These are phyloP conservation scores for Poeciliopsis occidentalis DNA, from an alignment of 2,113 vertebrate genomes.

Conservation along the genomic window DNA sequence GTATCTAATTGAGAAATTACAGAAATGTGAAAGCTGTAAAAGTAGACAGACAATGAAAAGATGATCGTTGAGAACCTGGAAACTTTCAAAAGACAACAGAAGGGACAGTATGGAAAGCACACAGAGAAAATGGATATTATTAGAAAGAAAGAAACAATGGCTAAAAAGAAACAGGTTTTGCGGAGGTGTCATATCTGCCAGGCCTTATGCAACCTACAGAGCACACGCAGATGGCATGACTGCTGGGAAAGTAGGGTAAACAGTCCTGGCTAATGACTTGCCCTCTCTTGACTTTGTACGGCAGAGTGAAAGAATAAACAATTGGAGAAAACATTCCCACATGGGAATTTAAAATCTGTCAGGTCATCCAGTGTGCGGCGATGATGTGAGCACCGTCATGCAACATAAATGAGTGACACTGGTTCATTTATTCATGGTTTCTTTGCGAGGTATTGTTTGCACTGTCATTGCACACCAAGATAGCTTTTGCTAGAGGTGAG, in stretches of 20 bases:
- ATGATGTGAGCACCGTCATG: slow-evolving; percentile 1
- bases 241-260: slow-evolving; percentile 64
- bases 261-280: slow-evolving; percentile 50
- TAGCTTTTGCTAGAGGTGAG: background rate
- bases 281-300: slow-evolving; percentile 52
- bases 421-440: slow-evolving; percentile 12
- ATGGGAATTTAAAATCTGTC: slow-evolving; percentile 22
- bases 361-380: slow-evolving; percentile 36
- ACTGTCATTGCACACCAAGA: background rate
- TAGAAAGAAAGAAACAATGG: slow-evolving; percentile 50
- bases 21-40: slow-evolving; percentile 2
- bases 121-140: slow-evolving; percentile 14
- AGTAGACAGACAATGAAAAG: background rate
- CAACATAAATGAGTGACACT: slow-evolving; percentile 10
- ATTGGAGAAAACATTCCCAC: slow-evolving; percentile 26
- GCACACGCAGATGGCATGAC: slow-evolving; percentile 63
- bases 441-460: slow-evolving; percentile 24
- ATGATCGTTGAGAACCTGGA: background rate
- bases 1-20: background rate
- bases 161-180: slow-evolving; percentile 66
- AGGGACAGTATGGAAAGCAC: background rate
- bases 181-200: slow-evolving; percentile 69
- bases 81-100: slow-evolving; percentile 8
- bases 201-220: slow-evolving; percentile 67
- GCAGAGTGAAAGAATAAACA: slow-evolving; percentile 37